These are phyloP conservation scores for Edolisoma coerulescens DNA, from an alignment of 2,113 vertebrate species.

Conservation along the genomic window DNA sequence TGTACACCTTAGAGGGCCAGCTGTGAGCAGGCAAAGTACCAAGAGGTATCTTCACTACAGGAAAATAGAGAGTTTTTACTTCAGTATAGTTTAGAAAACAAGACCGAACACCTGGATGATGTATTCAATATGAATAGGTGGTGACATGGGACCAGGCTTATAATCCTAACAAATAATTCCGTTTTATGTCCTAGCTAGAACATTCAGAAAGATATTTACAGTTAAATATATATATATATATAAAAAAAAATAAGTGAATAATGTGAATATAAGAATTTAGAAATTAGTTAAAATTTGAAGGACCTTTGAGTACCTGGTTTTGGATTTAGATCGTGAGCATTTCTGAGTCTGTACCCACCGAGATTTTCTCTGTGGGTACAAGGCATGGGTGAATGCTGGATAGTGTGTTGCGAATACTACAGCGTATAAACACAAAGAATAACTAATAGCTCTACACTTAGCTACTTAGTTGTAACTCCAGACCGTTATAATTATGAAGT, in stretches of 20 bases:
- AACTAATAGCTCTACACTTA: background rate
- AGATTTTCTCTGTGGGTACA: background rate
- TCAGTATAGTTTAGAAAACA: background rate
- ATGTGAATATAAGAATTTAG: background rate
- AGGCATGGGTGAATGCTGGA: background rate
- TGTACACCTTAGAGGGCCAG: background rate
- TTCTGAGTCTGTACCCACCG: background rate
- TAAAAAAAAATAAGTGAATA: too few species aligned
- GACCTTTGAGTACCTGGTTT: background rate
- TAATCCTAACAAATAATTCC: background rate
- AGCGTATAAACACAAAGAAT: background rate
- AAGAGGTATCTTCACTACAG: background rate
- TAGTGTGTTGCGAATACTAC: background rate
- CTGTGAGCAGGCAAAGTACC: background rate
- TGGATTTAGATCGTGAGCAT: background rate
- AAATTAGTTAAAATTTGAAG: background rate
- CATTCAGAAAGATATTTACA: background rate
- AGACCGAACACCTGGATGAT: background rate
- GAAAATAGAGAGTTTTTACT: background rate
- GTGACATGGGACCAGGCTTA: background rate
- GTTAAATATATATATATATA: background rate
- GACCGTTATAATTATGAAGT: background rate
- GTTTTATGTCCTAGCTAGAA: background rate
- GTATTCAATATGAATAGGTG: background rate
- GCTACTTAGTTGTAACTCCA: background rate